Evolutionary conservation across 2,113 vertebrate genomes (phyloP).

Genomic region (Equus quagga): DNA sequence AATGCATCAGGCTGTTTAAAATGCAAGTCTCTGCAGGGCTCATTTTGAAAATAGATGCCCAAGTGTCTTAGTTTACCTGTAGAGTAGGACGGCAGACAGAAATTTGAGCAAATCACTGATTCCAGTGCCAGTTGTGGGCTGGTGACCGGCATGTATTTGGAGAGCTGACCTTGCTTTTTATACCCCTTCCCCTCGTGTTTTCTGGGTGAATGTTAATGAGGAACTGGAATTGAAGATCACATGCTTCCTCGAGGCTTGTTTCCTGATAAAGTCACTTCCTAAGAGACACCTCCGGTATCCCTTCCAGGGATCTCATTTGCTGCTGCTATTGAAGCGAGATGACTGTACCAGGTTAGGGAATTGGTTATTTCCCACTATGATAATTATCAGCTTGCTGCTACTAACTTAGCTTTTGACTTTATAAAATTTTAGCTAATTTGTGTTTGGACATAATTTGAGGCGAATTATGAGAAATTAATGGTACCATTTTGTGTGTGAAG

Average conservation of each 20-base stretch:
- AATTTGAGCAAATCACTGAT: background rate
- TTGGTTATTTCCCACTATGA: background rate
- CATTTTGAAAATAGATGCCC: slow-evolving; percentile 15
- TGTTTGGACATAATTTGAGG: slow-evolving; percentile 1
- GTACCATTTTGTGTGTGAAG: background rate
- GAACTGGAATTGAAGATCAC: slow-evolving; percentile 48
- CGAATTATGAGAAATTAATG: slow-evolving; percentile 34
- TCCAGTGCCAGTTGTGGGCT: background rate
- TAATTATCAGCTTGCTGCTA: background rate
- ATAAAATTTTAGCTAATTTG: background rate
- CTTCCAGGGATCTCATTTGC: background rate
- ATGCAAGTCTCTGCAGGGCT: slow-evolving; percentile 52
- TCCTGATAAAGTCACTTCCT: slow-evolving; percentile 46
- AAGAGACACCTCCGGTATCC: background rate
- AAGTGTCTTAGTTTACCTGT: background rate
- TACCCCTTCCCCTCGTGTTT: background rate
- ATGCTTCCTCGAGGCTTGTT: slow-evolving; percentile 39
- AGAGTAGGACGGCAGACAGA: background rate
- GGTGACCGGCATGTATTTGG: background rate
- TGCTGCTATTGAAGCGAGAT: too few relatives aligned
- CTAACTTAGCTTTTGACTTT: background rate
- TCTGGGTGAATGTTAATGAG: slow-evolving; percentile 58
- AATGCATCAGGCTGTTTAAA: slow-evolving; percentile 56
- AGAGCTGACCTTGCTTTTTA: background rate
- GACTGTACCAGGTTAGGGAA: too few relatives aligned